phyloP scores from a whole-genome alignment of 2,797 vertebrate species.

The Gila robusta region DNA sequence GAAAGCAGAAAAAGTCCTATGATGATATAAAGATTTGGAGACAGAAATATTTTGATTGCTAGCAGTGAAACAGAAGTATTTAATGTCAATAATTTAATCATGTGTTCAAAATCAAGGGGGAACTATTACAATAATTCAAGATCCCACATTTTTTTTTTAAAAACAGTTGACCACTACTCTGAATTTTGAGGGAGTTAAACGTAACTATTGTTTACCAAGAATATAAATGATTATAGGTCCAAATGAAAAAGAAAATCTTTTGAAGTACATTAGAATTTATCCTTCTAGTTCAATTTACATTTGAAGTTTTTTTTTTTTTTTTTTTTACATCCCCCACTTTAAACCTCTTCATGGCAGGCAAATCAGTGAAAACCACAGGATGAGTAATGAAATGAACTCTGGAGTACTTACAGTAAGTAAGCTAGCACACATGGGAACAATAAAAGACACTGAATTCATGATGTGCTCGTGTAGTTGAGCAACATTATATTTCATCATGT shows the following conservation, averaged over 20 bases:
- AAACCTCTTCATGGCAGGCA: background rate
- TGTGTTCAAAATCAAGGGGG: background rate
- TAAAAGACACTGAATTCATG: background rate
- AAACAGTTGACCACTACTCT: background rate
- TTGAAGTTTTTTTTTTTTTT: background rate
- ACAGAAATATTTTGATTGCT: background rate
- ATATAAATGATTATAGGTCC: background rate
- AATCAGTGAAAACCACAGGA: background rate
- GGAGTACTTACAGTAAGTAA: slow-evolving; percentile 11
- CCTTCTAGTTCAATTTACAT: background rate
- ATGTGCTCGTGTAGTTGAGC: background rate
- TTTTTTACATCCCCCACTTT: background rate
- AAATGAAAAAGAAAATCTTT: background rate
- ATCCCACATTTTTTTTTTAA: background rate
- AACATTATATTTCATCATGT: slow-evolving; percentile 1
- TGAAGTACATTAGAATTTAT: background rate
- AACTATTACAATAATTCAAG: background rate
- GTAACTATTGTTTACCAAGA: background rate
- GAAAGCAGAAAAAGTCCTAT: background rate
- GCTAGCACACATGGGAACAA: background rate
- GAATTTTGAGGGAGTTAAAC: background rate
- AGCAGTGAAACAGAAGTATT: background rate
- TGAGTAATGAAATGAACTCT: slow-evolving; percentile 7
- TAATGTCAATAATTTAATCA: background rate
- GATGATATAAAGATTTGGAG: background rate